These are phyloP conservation scores for Dermolepida albohirtum DNA, from an alignment of 2,888 invertebrate species.

Conservation along the genomic window DNA sequence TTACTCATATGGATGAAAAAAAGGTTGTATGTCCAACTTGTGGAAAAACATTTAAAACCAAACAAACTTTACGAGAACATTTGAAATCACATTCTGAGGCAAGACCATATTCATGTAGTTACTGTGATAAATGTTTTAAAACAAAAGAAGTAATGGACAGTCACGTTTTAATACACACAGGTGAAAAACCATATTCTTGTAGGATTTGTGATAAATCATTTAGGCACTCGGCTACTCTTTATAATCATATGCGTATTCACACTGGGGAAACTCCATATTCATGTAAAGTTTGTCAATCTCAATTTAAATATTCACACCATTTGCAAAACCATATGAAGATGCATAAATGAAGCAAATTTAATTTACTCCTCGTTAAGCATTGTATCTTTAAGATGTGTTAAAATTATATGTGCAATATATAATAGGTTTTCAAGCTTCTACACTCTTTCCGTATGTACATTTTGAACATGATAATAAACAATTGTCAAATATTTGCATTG, in stretches of 20 bases:
- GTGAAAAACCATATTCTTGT: slow-evolving; percentile 9
- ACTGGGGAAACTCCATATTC: slow-evolving; percentile 20
- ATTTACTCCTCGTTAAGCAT: no score
- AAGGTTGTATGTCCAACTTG: neutral
- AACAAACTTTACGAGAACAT: neutral
- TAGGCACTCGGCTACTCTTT: neutral
- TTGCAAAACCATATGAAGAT: slow-evolving; percentile 9
- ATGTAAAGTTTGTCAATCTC: neutral
- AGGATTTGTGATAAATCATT: neutral
- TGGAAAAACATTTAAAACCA: neutral
- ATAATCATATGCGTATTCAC: slow-evolving; percentile 11
- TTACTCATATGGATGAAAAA: neutral
- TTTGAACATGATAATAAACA: no score
- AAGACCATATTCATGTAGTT: slow-evolving; percentile 4
- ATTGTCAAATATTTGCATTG: no score
- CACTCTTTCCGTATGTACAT: no score
- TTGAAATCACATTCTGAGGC: neutral
- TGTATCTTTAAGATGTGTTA: no score
- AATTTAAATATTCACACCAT: slow-evolving; percentile 15
- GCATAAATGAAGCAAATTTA: neutral
- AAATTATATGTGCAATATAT: no score
- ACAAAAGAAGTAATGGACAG: neutral
- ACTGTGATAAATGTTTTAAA: slow-evolving; percentile 1
- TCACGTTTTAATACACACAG: slow-evolving; percentile 8
- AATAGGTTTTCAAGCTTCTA: no score